Base-by-base conservation (phyloP, 2,888 invertebrate species). In the Druceiella hillmani region DNA sequence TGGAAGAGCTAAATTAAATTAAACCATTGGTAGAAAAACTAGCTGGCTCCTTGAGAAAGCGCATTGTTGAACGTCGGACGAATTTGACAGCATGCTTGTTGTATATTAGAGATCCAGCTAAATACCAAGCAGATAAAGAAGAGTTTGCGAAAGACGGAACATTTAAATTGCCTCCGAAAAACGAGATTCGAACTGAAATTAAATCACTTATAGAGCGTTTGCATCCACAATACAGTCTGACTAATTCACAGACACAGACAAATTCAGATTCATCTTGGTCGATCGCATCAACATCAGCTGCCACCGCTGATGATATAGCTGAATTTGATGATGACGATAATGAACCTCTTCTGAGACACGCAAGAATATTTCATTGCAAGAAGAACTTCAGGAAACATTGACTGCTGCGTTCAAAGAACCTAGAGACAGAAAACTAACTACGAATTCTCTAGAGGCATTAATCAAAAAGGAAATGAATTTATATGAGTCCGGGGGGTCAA, bases 1-100 rank as follows among this genome's bases (percentile, higher is more conserved):
- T 49, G 33, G 45, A 47, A 41, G 43, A 43, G 24, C 40, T 36
- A 17, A 33, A 35, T n/a, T n/a, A n/a, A n/a, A n/a, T n/a, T 14
- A 45, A 42, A 9, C 41, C 45, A 43, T 13, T 43, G 41, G 38
- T 41, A 36, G 20, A 43, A 45, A n/a, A 45, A 31, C 43, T 46
- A 12, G 33, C 41, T 17, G 36, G 6, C 4, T 39, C 36, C 33
- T 41, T 46, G 31, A 41, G 43, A 40, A 41, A 33, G n/a, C 43
- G 40, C n/a, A 44, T 40, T 27, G n/a, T 17, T 35, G 41, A 46
- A 28, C 41, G 46, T 14, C 43, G 43, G n/a, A 45, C 29, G 6
- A 17, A 30, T 36, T 41, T 39, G 34, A 41, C 41, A 27, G 24
- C 39, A 44, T 4, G 12, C n/a, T 44, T 44, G 41, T 15, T 39